Evolutionary conservation across 2,113 vertebrate genomes (phyloP).

Genomic region (Coregonus clupeaformis): DNA sequence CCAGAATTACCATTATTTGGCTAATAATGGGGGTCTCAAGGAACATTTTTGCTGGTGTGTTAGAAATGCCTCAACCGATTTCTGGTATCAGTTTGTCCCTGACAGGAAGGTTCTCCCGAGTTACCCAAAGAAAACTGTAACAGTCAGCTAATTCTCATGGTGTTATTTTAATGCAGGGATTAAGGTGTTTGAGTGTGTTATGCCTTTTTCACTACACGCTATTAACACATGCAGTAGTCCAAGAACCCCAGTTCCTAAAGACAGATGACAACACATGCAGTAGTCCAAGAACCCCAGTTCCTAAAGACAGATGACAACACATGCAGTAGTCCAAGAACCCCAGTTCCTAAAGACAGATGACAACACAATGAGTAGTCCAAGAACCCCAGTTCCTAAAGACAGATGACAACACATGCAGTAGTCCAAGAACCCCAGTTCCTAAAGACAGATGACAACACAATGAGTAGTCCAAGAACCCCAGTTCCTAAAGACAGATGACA

Average conservation of each 20-base stretch:
- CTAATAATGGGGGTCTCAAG: too few relatives aligned
- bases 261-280: not conserved
- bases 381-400: not conserved
- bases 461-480: not conserved
- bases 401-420: not conserved
- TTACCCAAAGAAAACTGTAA: too few relatives aligned
- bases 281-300: not conserved
- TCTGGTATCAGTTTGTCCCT: too few relatives aligned
- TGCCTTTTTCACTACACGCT: not conserved
- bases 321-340: not conserved
- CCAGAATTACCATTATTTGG: too few relatives aligned
- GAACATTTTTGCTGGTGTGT: too few relatives aligned
- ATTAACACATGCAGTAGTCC: not conserved
- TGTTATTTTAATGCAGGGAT: not conserved
- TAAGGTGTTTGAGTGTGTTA: not conserved
- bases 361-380: not conserved
- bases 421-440: not conserved
- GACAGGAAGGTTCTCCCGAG: too few relatives aligned
- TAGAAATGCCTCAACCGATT: too few relatives aligned
- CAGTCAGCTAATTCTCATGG: not conserved
- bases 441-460: not conserved
- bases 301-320: not conserved
- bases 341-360: not conserved
- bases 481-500: not conserved
- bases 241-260: not conserved